Evolutionary conservation across 1,140 invertebrate genomes (phyloP), one percentile per base, ranked within the genome.

Genomic region (Galleria mellonella): DNA sequence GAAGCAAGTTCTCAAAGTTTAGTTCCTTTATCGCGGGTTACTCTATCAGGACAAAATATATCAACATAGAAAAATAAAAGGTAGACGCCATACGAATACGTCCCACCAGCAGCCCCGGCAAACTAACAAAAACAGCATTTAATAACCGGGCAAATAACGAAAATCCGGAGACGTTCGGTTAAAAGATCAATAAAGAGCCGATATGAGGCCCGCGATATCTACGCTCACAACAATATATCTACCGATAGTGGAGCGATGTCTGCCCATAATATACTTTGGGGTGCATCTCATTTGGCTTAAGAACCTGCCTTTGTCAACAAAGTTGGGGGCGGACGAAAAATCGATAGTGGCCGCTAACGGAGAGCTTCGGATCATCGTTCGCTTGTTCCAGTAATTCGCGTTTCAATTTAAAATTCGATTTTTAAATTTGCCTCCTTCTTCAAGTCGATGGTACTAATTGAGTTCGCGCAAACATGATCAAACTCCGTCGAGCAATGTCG

Each of bases 191-290:
- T 83, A 83, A 74, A 66, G 53, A 51, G 60, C 51, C 64, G 64
- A 77, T 78, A 76, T 82, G 66, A 69, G 75, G 54, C 58, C 46
- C 43, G 49, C 51, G 62, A 68, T 69, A 67, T 66, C 58, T 65
- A 60, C 62, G 57, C 59, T 47, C 51, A 64, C 57, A 55, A 60
- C 62, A 62, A 61, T 71, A 75, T 73, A 81, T 71, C 71, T 66
- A 78, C 59, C 64, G 74, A 83, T 81, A 83, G 78, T 83, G 78
- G 62, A 72, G 60, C 74, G 65, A 83, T 79, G 75, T 81, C 79
- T 81, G 79, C 70, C 79, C 75, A 76, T 83, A 83, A 83, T 83
- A 83, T 83, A 79, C 75, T 83, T 83, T 78, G 67, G 79, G 79
- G 79, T 83, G 79, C 79, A 83, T 83, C 77, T 83, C 79, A 83